Percentiles rank a stretch among this genome's conserved stretches.
Evolutionary conservation across 2,888 invertebrate genomes (phyloP).

Genomic region (Allolobophora icterica): DNA sequence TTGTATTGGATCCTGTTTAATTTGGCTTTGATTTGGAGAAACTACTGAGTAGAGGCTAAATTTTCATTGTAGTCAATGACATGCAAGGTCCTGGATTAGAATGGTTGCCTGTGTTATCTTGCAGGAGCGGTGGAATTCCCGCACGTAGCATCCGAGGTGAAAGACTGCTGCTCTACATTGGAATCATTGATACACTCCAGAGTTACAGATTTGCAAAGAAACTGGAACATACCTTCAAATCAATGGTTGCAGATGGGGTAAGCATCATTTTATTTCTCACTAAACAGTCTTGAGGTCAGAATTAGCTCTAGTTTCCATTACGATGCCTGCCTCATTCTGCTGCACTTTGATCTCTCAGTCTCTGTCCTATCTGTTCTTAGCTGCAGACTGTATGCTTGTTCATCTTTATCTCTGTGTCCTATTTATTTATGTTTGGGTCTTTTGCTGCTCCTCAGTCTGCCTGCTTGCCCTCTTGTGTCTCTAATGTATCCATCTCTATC

Average conservation of each 20-base stretch:
- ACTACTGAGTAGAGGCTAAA: background rate
- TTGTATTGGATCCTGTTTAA: background rate
- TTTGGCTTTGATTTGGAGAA: background rate
- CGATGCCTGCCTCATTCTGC: background rate
- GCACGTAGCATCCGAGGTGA: slow-evolving; percentile 95
- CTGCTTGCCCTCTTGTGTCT: too few relatives aligned
- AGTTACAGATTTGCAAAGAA: slow-evolving; percentile 96
- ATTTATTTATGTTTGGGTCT: background rate
- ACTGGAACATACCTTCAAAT: slow-evolving; percentile 96
- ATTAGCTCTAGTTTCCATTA: background rate
- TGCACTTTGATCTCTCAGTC: background rate
- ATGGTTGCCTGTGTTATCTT: background rate
- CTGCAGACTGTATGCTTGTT: background rate
- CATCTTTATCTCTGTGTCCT: background rate
- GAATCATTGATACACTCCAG: slow-evolving; percentile 98
- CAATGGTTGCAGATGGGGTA: slow-evolving; percentile 87
- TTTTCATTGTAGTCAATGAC: background rate
- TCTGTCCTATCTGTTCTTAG: background rate
- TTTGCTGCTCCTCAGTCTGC: background rate
- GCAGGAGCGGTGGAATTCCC: slow-evolving; percentile 95
- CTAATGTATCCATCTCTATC: too few relatives aligned
- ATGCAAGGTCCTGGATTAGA: background rate
- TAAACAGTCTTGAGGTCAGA: background rate
- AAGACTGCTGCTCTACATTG: slow-evolving; percentile 88
- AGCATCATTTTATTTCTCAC: slow-evolving; percentile 38